Conservation (phyloP, 2,113 vertebrate species). For the Pitta sordida region DNA sequence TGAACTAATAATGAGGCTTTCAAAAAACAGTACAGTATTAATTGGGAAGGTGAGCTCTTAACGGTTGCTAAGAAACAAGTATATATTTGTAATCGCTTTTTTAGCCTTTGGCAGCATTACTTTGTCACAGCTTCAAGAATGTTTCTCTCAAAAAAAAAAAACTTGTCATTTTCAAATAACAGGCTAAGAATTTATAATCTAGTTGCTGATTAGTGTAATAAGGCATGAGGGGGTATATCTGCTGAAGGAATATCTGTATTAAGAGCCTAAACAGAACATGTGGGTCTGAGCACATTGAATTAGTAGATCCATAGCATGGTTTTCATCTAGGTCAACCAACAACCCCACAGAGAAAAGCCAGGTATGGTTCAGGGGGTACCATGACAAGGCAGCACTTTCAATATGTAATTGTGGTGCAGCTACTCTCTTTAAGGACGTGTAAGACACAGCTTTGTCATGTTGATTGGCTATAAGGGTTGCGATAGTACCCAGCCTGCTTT, state of each 20-base stretch:
- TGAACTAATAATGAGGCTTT: conserved; percentile 36
- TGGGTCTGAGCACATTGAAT: not conserved
- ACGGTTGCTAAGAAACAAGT: conserved; percentile 67
- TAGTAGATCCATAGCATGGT: not conserved
- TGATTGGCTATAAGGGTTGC: not conserved
- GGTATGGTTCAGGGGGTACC: not conserved
- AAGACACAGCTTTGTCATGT: not conserved
- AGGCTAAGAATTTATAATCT: not conserved
- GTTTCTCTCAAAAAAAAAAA: conserved; percentile 57
- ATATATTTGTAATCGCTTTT: conserved; percentile 18
- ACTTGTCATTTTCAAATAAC: not conserved
- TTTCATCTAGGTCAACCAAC: not conserved
- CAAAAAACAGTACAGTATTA: conserved; percentile 23
- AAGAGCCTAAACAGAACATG: not conserved
- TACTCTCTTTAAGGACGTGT: not conserved
- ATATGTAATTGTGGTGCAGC: not conserved
- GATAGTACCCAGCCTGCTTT: not conserved
- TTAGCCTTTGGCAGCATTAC: conserved; percentile 2
- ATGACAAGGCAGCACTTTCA: not conserved
- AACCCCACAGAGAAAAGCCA: not conserved
- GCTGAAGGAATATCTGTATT: not conserved
- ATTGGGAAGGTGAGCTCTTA: conserved; percentile 39
- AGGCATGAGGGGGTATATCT: not conserved
- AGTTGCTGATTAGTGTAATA: not conserved
- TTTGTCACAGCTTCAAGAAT: conserved; percentile 16